Base-by-base conservation (phyloP, 2,113 vertebrate species). In the Spizaetus ornatus region DNA sequence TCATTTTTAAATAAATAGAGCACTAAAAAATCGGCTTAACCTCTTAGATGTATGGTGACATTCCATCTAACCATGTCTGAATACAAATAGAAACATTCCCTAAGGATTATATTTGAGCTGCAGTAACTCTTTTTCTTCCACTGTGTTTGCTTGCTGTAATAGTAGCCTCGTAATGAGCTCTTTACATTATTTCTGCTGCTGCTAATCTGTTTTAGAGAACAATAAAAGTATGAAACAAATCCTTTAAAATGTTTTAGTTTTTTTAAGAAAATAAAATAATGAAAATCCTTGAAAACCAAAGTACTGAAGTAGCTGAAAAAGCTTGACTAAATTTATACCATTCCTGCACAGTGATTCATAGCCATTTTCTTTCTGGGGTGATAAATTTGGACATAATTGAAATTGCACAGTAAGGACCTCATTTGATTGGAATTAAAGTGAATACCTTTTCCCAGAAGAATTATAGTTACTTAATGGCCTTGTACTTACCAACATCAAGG, bases 81-180 rank as follows among this genome's bases (percentile, higher is more conserved):
- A 76, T 82, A 80, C 85, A 88, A 94, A 90, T 3, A 87, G n/a
- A 91, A 92, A 81, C 92, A 91, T 96, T 97, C 95, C 83, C 90
- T 38, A 42, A 87, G 93, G 96, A 91, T 96, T 97, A 91, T 43
- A 45, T 29, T 70, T 79, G 91, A 93, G 86, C 88, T 90, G 80
- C 69, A 83, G 79, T 50, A 97, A 92, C 78, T 93, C 52, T 73
- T 74, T 82, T 86, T 77, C 43, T 27, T 40, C 40, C 19, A 6
- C 4, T 29, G 5, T 85, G 42, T 78, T 94, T 77, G 29, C 74
- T 82, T 94, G 61, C 77, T 87, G 21, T 50, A 86, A 47, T 14
- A 62, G 71, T 27, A 38, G n/a, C 10, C 23, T 93, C 53, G 62
- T 88, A 92, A 95, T 90, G 62, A 88, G 43, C 32, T 59, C 77